Evolutionary conservation across 1,140 invertebrate genomes (phyloP).

Genomic region (Helicoverpa armigera): DNA sequence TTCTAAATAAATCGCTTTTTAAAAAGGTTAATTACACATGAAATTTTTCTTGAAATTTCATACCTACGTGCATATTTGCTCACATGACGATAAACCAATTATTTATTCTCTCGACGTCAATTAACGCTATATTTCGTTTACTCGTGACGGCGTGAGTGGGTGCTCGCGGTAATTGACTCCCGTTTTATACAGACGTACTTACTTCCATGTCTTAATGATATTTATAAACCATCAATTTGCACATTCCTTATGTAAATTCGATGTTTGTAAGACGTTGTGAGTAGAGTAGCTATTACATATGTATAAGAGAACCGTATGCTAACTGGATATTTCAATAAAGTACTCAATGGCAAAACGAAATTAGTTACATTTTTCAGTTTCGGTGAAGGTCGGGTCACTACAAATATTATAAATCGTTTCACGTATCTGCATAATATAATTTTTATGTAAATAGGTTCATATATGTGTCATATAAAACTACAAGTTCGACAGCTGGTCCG

Average conservation of each 20-base stretch:
- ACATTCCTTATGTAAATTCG: background rate
- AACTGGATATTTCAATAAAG: no score
- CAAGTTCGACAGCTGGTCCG: background rate
- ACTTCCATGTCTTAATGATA: background rate
- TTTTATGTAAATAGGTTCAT: background rate
- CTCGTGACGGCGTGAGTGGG: constrained; percentile 9
- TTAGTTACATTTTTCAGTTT: no score
- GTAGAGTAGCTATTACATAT: no score
- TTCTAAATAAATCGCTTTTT: no score
- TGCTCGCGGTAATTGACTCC: constrained; percentile 16
- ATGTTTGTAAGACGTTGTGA: no score
- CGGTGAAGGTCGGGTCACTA: no score
- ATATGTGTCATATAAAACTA: background rate
- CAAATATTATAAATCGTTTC: no score
- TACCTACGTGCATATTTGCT: background rate
- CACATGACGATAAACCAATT: constrained; percentile 21
- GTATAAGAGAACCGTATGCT: no score
- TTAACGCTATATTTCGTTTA: constrained; percentile 25
- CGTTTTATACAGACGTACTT: background rate
- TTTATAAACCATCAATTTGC: background rate
- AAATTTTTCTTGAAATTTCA: no score
- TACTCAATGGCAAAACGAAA: no score
- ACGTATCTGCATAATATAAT: background rate
- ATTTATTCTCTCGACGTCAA: constrained; percentile 21
- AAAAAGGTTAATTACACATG: no score